Conservation (phyloP, 2,888 invertebrate species). For the Limenitis camilla region DNA sequence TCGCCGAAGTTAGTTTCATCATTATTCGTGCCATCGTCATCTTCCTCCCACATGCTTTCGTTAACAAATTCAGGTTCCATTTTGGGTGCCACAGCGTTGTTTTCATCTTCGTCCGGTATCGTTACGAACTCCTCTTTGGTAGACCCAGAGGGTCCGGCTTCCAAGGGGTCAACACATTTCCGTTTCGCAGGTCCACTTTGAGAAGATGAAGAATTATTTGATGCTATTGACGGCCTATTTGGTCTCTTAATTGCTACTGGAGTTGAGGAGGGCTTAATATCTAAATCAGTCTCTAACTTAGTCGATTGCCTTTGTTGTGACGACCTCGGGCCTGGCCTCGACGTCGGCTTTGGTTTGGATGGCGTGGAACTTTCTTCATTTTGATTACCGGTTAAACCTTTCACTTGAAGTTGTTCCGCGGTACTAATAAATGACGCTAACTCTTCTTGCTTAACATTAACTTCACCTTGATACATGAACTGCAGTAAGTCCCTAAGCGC, state of each 20-base stretch:
- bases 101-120: slow-evolving; percentile 71
- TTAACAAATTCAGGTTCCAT: slow-evolving; percentile 80
- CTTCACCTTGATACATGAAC: slow-evolving; percentile 83
- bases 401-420: slow-evolving; percentile 81
- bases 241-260: slow-evolving; percentile 77
- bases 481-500: slow-evolving; percentile 81
- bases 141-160: slow-evolving; percentile 75
- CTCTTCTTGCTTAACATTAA: slow-evolving; percentile 82
- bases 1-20: slow-evolving; percentile 78
- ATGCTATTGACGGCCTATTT: slow-evolving; percentile 78
- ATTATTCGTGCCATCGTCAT: slow-evolving; percentile 77
- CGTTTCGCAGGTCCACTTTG: slow-evolving; percentile 75
- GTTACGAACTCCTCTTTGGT: slow-evolving; percentile 72
- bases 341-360: slow-evolving; percentile 74
- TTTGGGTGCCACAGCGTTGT: slow-evolving; percentile 77
- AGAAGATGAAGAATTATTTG: slow-evolving; percentile 74
- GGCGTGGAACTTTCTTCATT: slow-evolving; percentile 74
- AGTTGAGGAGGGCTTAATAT: slow-evolving; percentile 77
- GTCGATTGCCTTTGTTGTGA: slow-evolving; percentile 78
- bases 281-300: slow-evolving; percentile 77
- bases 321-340: slow-evolving; percentile 78
- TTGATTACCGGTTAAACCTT: slow-evolving; percentile 80
- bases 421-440: slow-evolving; percentile 82
- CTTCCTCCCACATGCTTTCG: slow-evolving; percentile 75
- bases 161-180: slow-evolving; percentile 76